These are phyloP conservation scores for Ptychochromis oligacanthus DNA, from an alignment of 2,113 vertebrate species.

Conservation along the genomic window DNA sequence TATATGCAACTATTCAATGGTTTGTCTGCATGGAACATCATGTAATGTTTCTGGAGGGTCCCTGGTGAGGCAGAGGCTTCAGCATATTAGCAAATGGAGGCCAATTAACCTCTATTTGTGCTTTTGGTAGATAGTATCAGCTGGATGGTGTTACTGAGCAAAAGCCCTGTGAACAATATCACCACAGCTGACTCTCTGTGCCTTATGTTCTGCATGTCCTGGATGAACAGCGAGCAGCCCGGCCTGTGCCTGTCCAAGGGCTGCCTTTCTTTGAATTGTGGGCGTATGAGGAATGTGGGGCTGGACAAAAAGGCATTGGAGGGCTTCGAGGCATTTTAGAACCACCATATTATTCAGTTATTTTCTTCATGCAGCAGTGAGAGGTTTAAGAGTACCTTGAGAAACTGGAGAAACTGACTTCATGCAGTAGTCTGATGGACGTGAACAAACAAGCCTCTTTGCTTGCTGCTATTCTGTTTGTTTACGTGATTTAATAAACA, in stretches of 20 bases:
- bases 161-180: conserved; percentile 25
- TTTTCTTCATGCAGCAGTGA: conserved; percentile 27
- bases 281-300: conserved; percentile 50
- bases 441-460: conserved; percentile 14
- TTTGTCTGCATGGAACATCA: conserved; percentile 10
- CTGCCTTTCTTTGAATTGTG: conserved; percentile 43
- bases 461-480: conserved; percentile 23
- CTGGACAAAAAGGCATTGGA: conserved; percentile 32
- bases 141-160: conserved; percentile 29
- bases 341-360: conserved; percentile 52
- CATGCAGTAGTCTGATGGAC: conserved; percentile 37
- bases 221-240: conserved; percentile 9
- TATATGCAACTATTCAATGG: conserved; percentile 8
- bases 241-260: conserved; percentile 23
- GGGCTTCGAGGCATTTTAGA: conserved; percentile 43
- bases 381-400: conserved; percentile 18
- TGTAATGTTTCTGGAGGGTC: conserved; percentile 32
- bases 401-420: conserved; percentile 30
- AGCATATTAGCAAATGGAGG: conserved; percentile 29
- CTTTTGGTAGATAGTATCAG: conserved; percentile 42
- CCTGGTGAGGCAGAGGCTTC: conserved; percentile 11
- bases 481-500: conserved; percentile 8
- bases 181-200: conserved; percentile 24
- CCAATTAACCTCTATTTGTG: conserved; percentile 38
- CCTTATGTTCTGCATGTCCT: conserved; percentile 47